phyloP scores from a whole-genome alignment of 2,888 invertebrate genomes.

The Aphidius colemani region DNA sequence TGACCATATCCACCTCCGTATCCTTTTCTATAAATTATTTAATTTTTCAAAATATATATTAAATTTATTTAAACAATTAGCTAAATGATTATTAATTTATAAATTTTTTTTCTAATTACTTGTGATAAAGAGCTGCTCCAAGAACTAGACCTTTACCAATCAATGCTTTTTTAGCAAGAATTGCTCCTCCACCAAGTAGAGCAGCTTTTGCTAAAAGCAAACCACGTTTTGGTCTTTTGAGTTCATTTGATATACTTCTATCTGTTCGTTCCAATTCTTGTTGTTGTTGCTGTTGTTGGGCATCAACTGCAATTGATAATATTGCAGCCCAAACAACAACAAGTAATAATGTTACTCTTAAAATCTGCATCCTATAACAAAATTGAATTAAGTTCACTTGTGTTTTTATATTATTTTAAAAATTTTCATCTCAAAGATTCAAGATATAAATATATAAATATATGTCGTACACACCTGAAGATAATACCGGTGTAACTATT shows the following conservation, averaged over 20 bases:
- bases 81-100: too few relatives aligned
- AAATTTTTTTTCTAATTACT: neutral
- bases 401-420: too few relatives aligned
- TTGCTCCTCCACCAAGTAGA: slow-evolving; percentile 37
- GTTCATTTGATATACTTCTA: neutral
- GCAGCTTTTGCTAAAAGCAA: slow-evolving; percentile 40
- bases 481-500: too few relatives aligned
- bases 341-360: too few relatives aligned
- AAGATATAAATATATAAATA: too few relatives aligned
- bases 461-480: too few relatives aligned
- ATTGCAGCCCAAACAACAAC: slow-evolving; percentile 5
- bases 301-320: too few relatives aligned
- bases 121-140: slow-evolving; percentile 24
- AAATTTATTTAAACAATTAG: neutral
- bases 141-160: slow-evolving; percentile 40
- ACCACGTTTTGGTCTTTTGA: slow-evolving; percentile 39
- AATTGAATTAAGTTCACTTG: too few relatives aligned
- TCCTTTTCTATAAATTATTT: slow-evolving; percentile 16
- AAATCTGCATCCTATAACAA: too few relatives aligned
- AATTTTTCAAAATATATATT: too few relatives aligned
- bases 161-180: slow-evolving; percentile 29
- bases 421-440: too few relatives aligned
- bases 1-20: slow-evolving; percentile 29
- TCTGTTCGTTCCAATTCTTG: neutral
- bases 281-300: neutral